Evolutionary conservation across 2,797 vertebrate species (phyloP).

Genomic region (Trachops cirrhosus): DNA sequence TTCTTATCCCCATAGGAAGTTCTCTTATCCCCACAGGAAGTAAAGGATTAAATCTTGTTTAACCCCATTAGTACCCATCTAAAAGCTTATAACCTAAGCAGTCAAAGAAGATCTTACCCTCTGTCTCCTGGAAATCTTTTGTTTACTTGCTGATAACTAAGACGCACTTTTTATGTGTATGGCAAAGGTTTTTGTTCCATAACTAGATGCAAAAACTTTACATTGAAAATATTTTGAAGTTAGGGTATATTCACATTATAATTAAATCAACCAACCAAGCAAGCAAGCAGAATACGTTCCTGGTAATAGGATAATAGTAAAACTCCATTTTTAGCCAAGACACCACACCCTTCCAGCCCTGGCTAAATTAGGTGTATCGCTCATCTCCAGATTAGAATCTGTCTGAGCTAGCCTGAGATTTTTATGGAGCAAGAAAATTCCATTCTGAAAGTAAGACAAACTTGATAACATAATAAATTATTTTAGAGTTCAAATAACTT

Average conservation of each 20-base stretch:
- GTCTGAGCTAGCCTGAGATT: slow-evolving; percentile 28
- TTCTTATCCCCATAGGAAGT: background rate
- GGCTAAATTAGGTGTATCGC: background rate
- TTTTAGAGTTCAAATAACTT: background rate
- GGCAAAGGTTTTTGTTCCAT: background rate
- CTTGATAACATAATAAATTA: background rate
- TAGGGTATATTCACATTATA: background rate
- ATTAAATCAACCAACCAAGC: background rate
- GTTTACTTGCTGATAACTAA: background rate
- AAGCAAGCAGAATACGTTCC: background rate
- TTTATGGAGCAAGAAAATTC: slow-evolving; percentile 29
- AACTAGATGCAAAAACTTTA: background rate
- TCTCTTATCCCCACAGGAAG: background rate
- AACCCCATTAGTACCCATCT: background rate
- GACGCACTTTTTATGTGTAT: background rate
- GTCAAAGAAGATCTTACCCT: background rate
- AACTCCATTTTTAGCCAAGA: background rate
- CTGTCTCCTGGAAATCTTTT: background rate
- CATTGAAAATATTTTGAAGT: background rate
- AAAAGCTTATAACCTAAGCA: background rate
- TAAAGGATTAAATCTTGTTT: background rate
- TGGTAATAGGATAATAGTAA: background rate
- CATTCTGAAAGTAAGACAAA: background rate
- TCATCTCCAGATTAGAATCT: background rate
- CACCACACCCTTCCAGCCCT: background rate